Evolutionary conservation across 1,140 invertebrate species (phyloP).

Genomic region (Megathymus violae): DNA sequence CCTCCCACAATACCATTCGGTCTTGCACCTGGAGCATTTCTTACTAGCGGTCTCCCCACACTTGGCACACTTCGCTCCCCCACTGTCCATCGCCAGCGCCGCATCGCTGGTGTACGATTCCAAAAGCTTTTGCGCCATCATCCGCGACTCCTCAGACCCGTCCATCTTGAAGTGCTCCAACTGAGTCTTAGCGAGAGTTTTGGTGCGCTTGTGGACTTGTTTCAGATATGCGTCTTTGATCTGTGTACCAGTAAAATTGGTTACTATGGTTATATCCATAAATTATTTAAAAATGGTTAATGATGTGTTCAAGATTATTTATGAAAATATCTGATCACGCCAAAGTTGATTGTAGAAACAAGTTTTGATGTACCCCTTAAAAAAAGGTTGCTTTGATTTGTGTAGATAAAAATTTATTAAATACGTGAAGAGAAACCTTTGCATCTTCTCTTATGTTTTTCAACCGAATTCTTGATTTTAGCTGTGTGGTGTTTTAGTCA

Average conservation of each 20-base stretch:
- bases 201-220: conserved; percentile 72
- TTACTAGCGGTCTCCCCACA: conserved; percentile 84
- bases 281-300: conserved; percentile 8
- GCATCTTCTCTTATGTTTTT: no score
- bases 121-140: conserved; percentile 65
- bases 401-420: no score
- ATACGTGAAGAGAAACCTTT: no score
- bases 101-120: conserved; percentile 84
- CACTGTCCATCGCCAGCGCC: conserved; percentile 81
- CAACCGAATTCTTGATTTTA: no score
- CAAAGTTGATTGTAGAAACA: no score
- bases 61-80: conserved; percentile 80
- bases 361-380: no score
- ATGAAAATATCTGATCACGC: no score
- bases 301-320: no score
- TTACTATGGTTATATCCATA: no score
- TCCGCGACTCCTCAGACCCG: conserved; percentile 60
- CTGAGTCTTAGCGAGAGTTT: conserved; percentile 67
- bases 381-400: no score
- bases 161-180: conserved; percentile 69
- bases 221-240: conserved; percentile 74
- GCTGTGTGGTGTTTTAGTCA: no score
- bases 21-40: conserved; percentile 85
- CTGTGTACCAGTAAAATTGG: conserved; percentile 41
- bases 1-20: conserved; percentile 85